Base-by-base conservation (phyloP, 2,888 invertebrate genomes). In the Ernsta delagoae region DNA sequence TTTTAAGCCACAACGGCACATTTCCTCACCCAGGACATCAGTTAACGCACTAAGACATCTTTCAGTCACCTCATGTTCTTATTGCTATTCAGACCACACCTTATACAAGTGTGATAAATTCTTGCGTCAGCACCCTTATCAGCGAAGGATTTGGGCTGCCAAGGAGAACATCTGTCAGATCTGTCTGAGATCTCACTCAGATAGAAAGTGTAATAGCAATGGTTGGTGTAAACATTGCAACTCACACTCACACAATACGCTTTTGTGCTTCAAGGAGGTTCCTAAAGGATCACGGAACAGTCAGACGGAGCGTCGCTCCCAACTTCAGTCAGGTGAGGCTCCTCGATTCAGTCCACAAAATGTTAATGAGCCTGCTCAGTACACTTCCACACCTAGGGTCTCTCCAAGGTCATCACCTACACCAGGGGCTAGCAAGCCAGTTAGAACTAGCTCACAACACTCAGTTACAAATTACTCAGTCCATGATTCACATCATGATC, bases 91-190 rank as follows among this genome's bases (percentile, higher is more conserved):
- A 54, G 31, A 31, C 31, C 31, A 31, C 31, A 31, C 31, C 31
- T n/a, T 63, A 4, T 63, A 54, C 6, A 53, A n/a, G 54, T 63
- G 63, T 31, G n/a, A 12, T 4, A n/a, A 63, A 6, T 63, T 54
- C 54, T 54, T 41, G 31, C 9, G 11, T 53, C 24, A 36, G 24
- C 50, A 11, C 16, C 53, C 53, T 53, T 62, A 62, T 53, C 48
- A 53, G 5, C 53, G 62, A 6, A 50, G 36, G 62, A 11, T 62
- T 5, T 62, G 62, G 62, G 62, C 53, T 0, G 62, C 62, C 1
- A 62, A 62, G 53, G 53, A 62, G 39, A n/a, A 39, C 5, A 1
- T 62, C 4, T 62, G 61, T 7, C 62, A 53, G 12, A 1, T 62
- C 4, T 62, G 61, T 7, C 62, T 62, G 12, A 24, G 62, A n/a